These are phyloP conservation scores for Ptilodon capucinus DNA, from an alignment of 2,888 invertebrate species.

Conservation along the genomic window DNA sequence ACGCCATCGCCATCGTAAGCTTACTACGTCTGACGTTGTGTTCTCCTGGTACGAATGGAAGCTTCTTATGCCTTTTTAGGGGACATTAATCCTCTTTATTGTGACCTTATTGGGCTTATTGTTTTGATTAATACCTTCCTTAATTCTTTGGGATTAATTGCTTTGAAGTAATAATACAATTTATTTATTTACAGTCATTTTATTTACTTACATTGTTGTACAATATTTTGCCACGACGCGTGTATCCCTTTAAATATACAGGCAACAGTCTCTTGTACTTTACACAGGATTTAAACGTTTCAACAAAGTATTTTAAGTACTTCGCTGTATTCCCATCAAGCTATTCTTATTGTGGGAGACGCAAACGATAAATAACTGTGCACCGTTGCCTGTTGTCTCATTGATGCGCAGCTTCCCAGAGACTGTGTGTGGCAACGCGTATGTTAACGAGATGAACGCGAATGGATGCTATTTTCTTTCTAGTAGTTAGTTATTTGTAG, in stretches of 20 bases:
- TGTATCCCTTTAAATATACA: too few species aligned
- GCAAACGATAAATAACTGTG: slow-evolving; percentile 38
- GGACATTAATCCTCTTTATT: neutral
- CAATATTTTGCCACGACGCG: too few species aligned
- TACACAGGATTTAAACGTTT: neutral
- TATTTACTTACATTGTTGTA: too few species aligned
- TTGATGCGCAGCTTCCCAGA: slow-evolving; percentile 26
- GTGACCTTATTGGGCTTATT: neutral
- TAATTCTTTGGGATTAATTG: neutral
- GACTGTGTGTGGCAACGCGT: slow-evolving; percentile 27
- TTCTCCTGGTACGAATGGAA: neutral
- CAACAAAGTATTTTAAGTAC: neutral
- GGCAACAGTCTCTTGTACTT: too few species aligned
- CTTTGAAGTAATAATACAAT: too few species aligned
- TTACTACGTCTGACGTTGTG: neutral
- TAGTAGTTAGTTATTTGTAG: neutral
- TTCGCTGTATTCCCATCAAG: slow-evolving; percentile 11
- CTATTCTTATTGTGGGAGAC: slow-evolving; percentile 43
- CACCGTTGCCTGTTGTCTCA: slow-evolving; percentile 42
- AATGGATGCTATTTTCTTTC: neutral
- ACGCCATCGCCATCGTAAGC: slow-evolving; percentile 28
- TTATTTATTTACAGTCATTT: too few species aligned
- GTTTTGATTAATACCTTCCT: neutral
- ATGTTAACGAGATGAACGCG: slow-evolving; percentile 7
- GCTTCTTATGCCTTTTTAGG: neutral